phyloP scores from a whole-genome alignment of 2,888 invertebrate species.

The Hesperia comma region DNA sequence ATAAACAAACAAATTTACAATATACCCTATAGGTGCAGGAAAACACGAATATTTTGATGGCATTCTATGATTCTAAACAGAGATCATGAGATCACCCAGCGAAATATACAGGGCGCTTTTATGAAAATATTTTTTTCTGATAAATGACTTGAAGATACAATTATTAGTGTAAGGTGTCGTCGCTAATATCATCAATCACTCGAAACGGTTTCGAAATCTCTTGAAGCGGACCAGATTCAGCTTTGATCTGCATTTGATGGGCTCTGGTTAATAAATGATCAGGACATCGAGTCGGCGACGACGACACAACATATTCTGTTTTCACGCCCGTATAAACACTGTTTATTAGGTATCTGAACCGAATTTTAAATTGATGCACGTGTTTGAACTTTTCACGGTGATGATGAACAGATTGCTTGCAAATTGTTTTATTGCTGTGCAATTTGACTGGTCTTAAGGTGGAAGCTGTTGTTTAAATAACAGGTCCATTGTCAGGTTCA shows the following conservation, averaged over 20 bases:
- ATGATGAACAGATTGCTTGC: not conserved
- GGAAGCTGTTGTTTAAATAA: not conserved
- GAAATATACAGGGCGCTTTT: not conserved
- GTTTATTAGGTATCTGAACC: not conserved
- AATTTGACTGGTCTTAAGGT: not conserved
- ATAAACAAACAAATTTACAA: too few relatives aligned
- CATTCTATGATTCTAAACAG: too few relatives aligned
- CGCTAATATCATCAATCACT: not conserved
- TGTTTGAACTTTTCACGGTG: constrained; percentile 5
- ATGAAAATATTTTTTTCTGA: constrained; percentile 1
- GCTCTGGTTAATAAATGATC: constrained; percentile 18
- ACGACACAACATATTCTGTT: constrained; percentile 6
- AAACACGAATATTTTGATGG: too few relatives aligned
- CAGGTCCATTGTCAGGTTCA: too few relatives aligned
- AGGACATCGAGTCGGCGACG: not conserved
- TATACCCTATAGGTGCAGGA: too few relatives aligned
- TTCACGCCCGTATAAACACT: not conserved
- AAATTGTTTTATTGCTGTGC: not conserved
- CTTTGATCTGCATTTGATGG: constrained; percentile 15
- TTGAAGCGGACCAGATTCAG: not conserved
- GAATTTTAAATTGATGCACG: not conserved
- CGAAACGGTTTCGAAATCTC: not conserved
- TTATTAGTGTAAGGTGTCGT: not conserved
- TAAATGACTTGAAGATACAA: not conserved
- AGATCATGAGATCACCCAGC: not conserved